Evolutionary conservation across 2,113 vertebrate species (phyloP).

Genomic region (Motacilla alba): DNA sequence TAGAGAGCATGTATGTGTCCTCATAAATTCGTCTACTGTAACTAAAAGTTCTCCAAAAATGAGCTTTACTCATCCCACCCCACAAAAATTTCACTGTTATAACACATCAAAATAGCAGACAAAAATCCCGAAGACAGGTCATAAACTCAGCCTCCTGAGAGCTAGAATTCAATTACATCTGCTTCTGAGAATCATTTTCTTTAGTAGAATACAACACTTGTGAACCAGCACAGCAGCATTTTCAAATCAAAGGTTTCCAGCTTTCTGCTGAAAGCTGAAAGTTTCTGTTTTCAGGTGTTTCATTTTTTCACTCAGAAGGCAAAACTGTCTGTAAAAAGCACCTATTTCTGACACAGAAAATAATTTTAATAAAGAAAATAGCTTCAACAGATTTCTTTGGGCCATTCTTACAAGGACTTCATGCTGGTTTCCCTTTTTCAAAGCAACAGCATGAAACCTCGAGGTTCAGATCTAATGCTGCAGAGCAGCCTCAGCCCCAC

Average conservation of each 20-base stretch:
- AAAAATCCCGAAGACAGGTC: neutral
- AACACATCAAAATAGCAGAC: neutral
- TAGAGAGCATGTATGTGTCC: neutral
- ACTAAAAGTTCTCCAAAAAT: neutral
- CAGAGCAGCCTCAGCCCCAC: neutral
- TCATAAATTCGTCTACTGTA: neutral
- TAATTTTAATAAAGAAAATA: slow-evolving; percentile 54
- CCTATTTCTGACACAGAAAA: neutral
- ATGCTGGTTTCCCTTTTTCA: slow-evolving; percentile 5
- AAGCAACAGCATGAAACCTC: neutral
- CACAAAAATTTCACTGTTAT: neutral
- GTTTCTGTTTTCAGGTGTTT: slow-evolving; percentile 28
- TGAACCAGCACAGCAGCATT: slow-evolving; percentile 34
- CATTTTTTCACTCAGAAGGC: slow-evolving; percentile 6
- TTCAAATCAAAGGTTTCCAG: slow-evolving; percentile 44
- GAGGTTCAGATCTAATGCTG: neutral
- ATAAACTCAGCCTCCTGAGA: slow-evolving; percentile 1
- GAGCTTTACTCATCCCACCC: neutral
- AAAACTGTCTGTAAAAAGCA: neutral
- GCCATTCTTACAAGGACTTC: neutral
- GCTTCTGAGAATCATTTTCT: neutral
- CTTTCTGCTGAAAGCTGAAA: slow-evolving; percentile 7
- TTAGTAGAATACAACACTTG: slow-evolving; percentile 11
- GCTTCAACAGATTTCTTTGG: neutral
- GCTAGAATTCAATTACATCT: slow-evolving; percentile 39